Evolutionary conservation across 2,888 invertebrate species (phyloP), one percentile per base, ranked within the genome.

Genomic region (Diarsia dahlii): DNA sequence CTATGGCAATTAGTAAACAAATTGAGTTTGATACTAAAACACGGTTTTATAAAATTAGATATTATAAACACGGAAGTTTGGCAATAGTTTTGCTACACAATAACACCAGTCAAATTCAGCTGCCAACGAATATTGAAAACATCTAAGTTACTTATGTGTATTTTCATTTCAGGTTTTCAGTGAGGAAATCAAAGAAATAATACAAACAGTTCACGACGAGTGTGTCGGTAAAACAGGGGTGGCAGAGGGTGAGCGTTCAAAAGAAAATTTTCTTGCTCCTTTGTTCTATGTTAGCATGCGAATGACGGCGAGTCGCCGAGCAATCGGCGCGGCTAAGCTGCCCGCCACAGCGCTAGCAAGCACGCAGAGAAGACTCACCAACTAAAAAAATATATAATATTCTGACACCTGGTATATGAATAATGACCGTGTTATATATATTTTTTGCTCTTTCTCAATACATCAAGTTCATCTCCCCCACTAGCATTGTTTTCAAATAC

Each of bases 141-240:
- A 70, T 81, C 73, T 79, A 85, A 88, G 71, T 84, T 88, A 90
- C 90, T 84, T 87, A 81, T 88, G 89, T 95, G 94, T 72, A 34
- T 72, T 72, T 72, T 56, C 46, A 79, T 87, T 88, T 66, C 92
- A 97, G 97, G 94, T 94, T 88, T 95, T 96, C 90, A 95, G 96
- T 87, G 96, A 96, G 28, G 96, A 97, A 91, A 95, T 97, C 92
- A 91, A 93, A 93, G 96, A 97, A 94, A 95, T 97, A 93, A 95
- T 97, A 91, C 92, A 95, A 89, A 94, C 94, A 88, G 90, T 97
- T 90, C 96, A 97, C 93, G 94, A 94, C 91, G 94, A 94, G 87
- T 97, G 96, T 92, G 95, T 95, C 80, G 93, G 84, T 78, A 96
- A 94, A 91, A 96, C 96, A 78, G 96, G 96, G 88, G 95, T 92